Conservation (phyloP, 2,888 invertebrate genomes). For the Eurytoma californica region DNA sequence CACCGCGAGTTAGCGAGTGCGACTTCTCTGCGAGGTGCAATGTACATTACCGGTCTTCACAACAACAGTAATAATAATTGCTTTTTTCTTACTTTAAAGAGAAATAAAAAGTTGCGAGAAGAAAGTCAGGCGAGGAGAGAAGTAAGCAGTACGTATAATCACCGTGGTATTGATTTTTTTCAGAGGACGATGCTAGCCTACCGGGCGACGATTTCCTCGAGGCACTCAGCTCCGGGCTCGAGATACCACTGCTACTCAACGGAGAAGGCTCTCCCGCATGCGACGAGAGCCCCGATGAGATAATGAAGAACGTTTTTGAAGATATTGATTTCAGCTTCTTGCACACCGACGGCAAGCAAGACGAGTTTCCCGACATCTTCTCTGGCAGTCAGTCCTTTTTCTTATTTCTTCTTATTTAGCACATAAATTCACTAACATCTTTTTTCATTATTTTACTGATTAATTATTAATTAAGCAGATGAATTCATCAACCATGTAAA, state of each 20-base stretch:
- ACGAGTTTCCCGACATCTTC: conserved; percentile 43
- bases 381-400: conserved; percentile 23
- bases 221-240: conserved; percentile 67
- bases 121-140: neutral
- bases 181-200: conserved; percentile 63
- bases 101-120: neutral
- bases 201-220: conserved; percentile 68
- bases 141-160: neutral
- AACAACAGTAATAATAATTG: conserved; percentile 10
- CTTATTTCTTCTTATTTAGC: neutral
- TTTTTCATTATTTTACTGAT: neutral
- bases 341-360: conserved; percentile 24
- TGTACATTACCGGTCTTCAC: conserved; percentile 41
- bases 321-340: conserved; percentile 59
- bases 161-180: conserved; percentile 47
- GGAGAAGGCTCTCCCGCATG: conserved; percentile 61
- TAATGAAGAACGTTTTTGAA: conserved; percentile 63
- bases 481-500: conserved; percentile 59
- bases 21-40: neutral
- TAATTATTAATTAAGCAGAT: conserved; percentile 10
- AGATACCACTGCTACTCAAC: conserved; percentile 65
- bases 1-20: neutral
- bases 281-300: conserved; percentile 65
- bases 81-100: neutral
- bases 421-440: neutral